These are phyloP conservation scores for Merodon equestris DNA, from an alignment of 2,888 invertebrate genomes.

Conservation along the genomic window DNA sequence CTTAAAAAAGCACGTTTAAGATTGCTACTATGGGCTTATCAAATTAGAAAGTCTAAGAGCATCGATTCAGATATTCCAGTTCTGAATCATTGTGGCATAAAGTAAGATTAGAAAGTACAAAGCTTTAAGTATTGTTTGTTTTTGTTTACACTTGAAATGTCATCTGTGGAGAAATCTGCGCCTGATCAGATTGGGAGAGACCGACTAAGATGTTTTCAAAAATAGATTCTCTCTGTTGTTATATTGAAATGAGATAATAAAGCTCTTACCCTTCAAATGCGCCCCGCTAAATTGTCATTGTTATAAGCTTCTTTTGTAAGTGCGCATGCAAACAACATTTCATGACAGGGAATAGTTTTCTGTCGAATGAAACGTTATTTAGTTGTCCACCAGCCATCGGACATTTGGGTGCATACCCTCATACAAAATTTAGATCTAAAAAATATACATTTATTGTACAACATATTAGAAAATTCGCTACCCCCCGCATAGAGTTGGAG, in stretches of 20 bases:
- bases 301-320: constrained; percentile 28
- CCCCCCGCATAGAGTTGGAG: too few relatives aligned
- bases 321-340: constrained; percentile 36
- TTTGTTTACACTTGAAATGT: constrained; percentile 48
- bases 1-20: too few relatives aligned
- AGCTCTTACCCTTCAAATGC: constrained; percentile 21
- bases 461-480: too few relatives aligned
- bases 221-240: constrained; percentile 46
- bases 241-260: constrained; percentile 46
- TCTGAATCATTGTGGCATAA: too few relatives aligned
- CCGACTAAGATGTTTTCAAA: constrained; percentile 26
- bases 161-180: constrained; percentile 35
- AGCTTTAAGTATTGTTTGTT: constrained; percentile 2
- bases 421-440: too few relatives aligned
- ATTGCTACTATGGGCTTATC: too few relatives aligned
- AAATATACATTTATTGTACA: too few relatives aligned
- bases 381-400: constrained; percentile 55
- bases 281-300: constrained; percentile 24
- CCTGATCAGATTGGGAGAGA: constrained; percentile 49
- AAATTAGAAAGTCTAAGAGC: too few relatives aligned
- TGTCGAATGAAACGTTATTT: constrained; percentile 10
- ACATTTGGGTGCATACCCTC: constrained; percentile 19
- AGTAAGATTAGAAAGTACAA: constrained; percentile 1
- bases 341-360: neutral
- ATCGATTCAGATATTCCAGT: too few relatives aligned